phyloP scores from a whole-genome alignment of 2,113 vertebrate species.

The Tupaia chinensis region DNA sequence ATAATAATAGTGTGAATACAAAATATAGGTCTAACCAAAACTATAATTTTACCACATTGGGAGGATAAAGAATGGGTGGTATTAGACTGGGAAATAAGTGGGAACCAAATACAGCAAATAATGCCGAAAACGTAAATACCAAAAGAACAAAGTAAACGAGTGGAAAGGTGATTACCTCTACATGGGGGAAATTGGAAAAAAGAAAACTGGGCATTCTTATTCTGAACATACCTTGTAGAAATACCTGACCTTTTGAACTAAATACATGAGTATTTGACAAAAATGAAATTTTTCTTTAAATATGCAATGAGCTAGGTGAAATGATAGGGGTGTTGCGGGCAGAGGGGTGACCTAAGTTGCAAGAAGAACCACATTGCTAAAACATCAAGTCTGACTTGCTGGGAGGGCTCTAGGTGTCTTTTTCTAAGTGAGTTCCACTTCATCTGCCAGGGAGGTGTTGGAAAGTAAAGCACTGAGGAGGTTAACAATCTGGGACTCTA shows the following conservation, averaged over 20 bases:
- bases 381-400: not conserved
- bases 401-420: not conserved
- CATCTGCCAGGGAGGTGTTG: accelerated
- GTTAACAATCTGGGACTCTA: too few species aligned
- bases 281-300: conserved; percentile 18
- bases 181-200: not conserved
- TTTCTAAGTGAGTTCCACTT: not conserved
- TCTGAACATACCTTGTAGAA: not conserved
- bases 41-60: not conserved
- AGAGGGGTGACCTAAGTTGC: not conserved
- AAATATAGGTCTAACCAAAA: not conserved
- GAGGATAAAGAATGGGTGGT: not conserved
- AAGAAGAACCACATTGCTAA: not conserved
- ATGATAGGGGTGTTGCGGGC: not conserved
- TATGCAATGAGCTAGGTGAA: not conserved
- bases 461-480: not conserved
- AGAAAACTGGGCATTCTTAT: not conserved
- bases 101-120: not conserved
- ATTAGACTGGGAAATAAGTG: not conserved
- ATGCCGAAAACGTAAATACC: not conserved
- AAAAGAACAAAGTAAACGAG: not conserved
- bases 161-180: not conserved
- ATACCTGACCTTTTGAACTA: not conserved
- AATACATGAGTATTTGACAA: not conserved
- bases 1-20: not conserved